Percentiles rank a stretch among this genome's conserved stretches.
Evolutionary conservation across 2,113 vertebrate species (phyloP).

Genomic region (Chlorocebus sabaeus): DNA sequence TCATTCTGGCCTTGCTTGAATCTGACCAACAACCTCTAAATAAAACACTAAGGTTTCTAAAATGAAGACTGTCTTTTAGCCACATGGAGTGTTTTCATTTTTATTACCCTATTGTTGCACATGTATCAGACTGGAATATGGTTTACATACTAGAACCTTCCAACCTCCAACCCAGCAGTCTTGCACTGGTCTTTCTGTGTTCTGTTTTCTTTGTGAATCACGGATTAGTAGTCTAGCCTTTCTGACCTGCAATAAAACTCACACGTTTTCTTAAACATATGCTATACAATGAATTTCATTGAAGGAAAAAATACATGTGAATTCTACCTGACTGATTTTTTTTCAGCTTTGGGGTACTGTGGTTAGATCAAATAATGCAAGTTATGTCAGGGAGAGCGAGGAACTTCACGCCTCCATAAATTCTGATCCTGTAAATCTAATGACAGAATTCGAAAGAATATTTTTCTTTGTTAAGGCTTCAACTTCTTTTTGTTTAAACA

Average conservation of each 20-base stretch:
- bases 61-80: not conserved
- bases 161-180: not conserved
- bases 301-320: constrained; percentile 56
- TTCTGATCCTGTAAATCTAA: constrained; percentile 60
- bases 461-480: constrained; percentile 69
- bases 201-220: constrained; percentile 63
- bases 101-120: constrained; percentile 43
- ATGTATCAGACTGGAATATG: constrained; percentile 16
- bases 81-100: constrained; percentile 26
- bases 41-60: constrained; percentile 18
- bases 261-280: constrained; percentile 55
- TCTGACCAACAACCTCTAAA: constrained; percentile 36
- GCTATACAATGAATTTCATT: constrained; percentile 70
- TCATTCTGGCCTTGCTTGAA: constrained; percentile 34
- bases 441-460: constrained; percentile 63
- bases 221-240: constrained; percentile 45
- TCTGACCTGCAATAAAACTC: constrained; percentile 78
- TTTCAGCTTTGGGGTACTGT: constrained; percentile 59
- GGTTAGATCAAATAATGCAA: constrained; percentile 69
- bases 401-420: constrained; percentile 44
- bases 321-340: constrained; percentile 61
- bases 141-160: not conserved
- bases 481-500: not conserved
- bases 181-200: constrained; percentile 50
- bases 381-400: constrained; percentile 47